phyloP scores from a whole-genome alignment of 2,113 vertebrate genomes.

The Semnornis frantzii region DNA sequence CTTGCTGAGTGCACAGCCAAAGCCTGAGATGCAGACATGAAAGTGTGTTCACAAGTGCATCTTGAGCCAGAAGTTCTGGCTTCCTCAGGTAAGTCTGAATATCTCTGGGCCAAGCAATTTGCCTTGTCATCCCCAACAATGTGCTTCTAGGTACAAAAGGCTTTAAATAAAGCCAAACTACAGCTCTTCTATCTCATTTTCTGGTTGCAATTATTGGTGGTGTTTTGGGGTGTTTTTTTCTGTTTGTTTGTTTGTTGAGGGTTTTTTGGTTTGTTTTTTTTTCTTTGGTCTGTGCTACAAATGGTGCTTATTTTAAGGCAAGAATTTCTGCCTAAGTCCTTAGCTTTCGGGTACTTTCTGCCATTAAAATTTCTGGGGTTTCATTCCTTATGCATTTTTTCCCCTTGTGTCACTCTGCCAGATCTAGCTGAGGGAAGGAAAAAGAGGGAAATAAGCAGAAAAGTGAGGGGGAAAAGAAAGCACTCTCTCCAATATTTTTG shows the following conservation, averaged over 20 bases:
- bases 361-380: neutral
- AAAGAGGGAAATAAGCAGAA: neutral
- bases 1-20: fast-evolving
- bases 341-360: neutral
- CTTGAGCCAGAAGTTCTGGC: neutral
- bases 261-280: neutral
- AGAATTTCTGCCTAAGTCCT: neutral
- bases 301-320: neutral
- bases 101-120: neutral
- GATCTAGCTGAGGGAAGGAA: neutral
- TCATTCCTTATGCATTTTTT: neutral
- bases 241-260: neutral
- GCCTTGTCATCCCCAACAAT: neutral
- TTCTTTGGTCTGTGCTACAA: neutral
- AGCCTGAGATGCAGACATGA: neutral
- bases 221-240: neutral
- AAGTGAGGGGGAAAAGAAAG: neutral
- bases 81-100: neutral
- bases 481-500: neutral
- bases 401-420: neutral
- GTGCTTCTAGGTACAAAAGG: neutral
- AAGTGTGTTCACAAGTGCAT: neutral
- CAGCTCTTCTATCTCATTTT: slow-evolving; percentile 10
- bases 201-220: neutral
- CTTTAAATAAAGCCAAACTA: slow-evolving; percentile 24